A percentile compares a stretch with the other conserved stretches of the same genome.
These are phyloP conservation scores for Malaclemys terrapin DNA, from an alignment of 2,113 vertebrate species.

Conservation along the genomic window DNA sequence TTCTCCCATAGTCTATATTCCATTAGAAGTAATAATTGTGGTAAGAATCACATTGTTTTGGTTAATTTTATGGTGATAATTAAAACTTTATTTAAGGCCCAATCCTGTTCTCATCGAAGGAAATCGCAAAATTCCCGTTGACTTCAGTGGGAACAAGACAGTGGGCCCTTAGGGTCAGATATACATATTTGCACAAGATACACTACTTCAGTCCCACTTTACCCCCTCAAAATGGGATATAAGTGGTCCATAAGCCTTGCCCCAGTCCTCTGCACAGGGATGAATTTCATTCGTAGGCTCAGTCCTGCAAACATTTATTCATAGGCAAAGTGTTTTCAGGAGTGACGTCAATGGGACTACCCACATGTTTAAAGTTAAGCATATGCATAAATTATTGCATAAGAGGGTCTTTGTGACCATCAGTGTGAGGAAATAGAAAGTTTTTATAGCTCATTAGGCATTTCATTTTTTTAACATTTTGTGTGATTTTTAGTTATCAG, in stretches of 20 bases:
- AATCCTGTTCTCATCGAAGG: neutral
- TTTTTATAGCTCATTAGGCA: neutral
- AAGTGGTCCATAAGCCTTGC: neutral
- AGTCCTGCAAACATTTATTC: neutral
- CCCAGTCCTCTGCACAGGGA: neutral
- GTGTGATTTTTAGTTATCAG: neutral
- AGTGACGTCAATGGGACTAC: neutral
- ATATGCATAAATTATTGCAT: neutral
- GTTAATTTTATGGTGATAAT: neutral
- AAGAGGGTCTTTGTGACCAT: neutral
- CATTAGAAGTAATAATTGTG: neutral
- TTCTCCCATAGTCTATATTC: neutral
- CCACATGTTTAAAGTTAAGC: neutral
- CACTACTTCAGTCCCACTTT: neutral
- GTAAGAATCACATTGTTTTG: neutral
- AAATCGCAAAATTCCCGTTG: neutral
- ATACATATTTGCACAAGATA: too few relatives aligned
- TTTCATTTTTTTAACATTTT: neutral
- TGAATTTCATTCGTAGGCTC: neutral
- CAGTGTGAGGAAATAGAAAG: neutral
- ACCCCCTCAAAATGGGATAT: neutral
- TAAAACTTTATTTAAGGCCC: neutral
- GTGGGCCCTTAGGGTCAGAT: neutral
- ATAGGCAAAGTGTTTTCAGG: neutral
- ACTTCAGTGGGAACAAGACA: neutral